Base-by-base conservation (phyloP, 92 coral and sea anemone genomes). In the Parazoanthus atlanticus region DNA sequence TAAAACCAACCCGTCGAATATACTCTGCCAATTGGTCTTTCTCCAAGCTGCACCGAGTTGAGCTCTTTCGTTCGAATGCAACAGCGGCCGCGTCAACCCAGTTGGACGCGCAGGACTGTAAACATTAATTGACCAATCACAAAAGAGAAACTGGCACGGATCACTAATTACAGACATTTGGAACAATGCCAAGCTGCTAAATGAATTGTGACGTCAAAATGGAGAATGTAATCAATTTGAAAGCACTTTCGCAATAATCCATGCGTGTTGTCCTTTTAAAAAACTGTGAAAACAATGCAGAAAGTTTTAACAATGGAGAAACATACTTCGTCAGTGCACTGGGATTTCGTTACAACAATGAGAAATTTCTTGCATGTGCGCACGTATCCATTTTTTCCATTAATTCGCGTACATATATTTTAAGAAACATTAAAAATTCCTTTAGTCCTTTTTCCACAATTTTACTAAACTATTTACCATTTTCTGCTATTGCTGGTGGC, bases 101-200 rank as follows among this genome's bases (percentile, higher is more conserved):
- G 64, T 29, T 84, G 87, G 87, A 84, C 87, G 87, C 87, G 87
- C 25, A 84, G 76, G 87, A 84, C 87, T 84, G 87, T 69, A 84
- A 65, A 84, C 87, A 84, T 29, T 84, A 84, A 84, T 84, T 84
- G 87, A 46, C 87, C 87, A 84, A 84, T 84, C 87, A 84, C 87
- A 84, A 70, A 70, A 28, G 87, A 84, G 78, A 65, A 84, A 84
- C 28, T 70, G 78, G 70, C 66, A 69, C 66, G 87, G 41, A 9
- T 41, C 67, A 19, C 64, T 69, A 69, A 69, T 70, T 84, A 19
- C 23, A 74, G 74, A 36, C 61, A 84, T 2, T 71, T 71, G 78
- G 66, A 84, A 84, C 87, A 84, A 84, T 84, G 29, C 26, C 19
- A 83, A 23, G 86, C 64, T 40, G 76, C 61, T n/a, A 82, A 70